Base-by-base conservation (phyloP, 2,888 invertebrate genomes). In the Tetragonula carbonaria region DNA sequence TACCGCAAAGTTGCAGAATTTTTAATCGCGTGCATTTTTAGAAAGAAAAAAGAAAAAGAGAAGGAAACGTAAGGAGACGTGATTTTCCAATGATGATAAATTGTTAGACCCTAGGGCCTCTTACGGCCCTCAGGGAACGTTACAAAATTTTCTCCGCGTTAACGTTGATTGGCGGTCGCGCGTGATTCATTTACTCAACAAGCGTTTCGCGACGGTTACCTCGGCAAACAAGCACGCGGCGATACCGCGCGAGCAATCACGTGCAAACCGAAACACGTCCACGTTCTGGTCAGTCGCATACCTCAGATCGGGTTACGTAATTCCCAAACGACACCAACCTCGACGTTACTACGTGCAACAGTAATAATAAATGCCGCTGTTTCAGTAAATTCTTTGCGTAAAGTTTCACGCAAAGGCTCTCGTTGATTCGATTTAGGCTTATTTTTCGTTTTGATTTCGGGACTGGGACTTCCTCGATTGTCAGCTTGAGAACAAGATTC, bases 271-370 rank as follows among this genome's bases (percentile, higher is more conserved):
- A 62, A 62, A 28, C 62, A 28, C 62, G 62, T 62, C 62, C 62
- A 8, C 67, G 63, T 65, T 66, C 51, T 59, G 50, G 21, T 66
- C 23, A 63, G 53, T 53, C 21, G 38, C n/a, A n/a, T 21, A 68
- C 62, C 51, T 51, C 59, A 45, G 79, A 68, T 68, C 55, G 21
- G 63, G 38, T 59, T 57, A 78, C n/a, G 73, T 55, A 59, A 78
- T 78, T 78, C 66, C 59, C 57, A 76, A 68, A 76, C 16, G 59
- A 28, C 68, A 11, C 14, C n/a, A 50, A 18, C 51, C 62, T 21
- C 62, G 23, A 57, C 50, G 23, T 38, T 71, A 28, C 38, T 51
- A 2, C 4, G 8, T 18, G 3, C 13, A 4, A 8, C 18, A 0
- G 18, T 62, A 62, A 38, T 50, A 67, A 71, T 71, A 62, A 33